These are phyloP conservation scores for Polymixis flavicincta DNA, from an alignment of 2,888 invertebrate genomes.

Conservation along the genomic window DNA sequence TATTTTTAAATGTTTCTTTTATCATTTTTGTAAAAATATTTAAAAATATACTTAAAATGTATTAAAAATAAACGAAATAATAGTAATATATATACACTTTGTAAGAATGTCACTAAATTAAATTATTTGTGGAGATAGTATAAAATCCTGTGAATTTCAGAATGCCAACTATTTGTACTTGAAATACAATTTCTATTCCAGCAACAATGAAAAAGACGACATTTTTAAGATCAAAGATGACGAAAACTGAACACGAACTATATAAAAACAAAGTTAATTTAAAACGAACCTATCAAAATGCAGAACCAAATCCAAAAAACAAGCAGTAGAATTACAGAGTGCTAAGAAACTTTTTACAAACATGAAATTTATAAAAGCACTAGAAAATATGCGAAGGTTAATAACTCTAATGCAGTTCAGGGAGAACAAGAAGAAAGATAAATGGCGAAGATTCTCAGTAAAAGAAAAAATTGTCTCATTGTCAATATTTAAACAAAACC, in stretches of 20 bases:
- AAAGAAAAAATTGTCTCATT: conserved; percentile 12
- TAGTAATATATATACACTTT: too few relatives aligned
- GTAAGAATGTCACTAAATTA: too few relatives aligned
- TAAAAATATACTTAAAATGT: too few relatives aligned
- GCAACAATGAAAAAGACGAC: not conserved
- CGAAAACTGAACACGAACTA: not conserved
- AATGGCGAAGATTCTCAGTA: conserved; percentile 12
- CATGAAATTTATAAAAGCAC: not conserved
- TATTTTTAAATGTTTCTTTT: too few relatives aligned
- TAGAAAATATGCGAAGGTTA: conserved; percentile 14
- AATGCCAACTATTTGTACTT: too few relatives aligned
- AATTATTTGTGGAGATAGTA: too few relatives aligned
- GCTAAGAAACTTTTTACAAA: not conserved
- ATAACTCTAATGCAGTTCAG: conserved; percentile 17
- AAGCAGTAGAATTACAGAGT: not conserved
- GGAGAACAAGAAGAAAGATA: conserved; percentile 4
- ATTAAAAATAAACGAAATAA: too few relatives aligned
- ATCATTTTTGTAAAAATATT: too few relatives aligned
- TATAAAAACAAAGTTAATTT: conserved; percentile 5
- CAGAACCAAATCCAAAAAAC: not conserved
- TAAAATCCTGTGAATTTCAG: too few relatives aligned
- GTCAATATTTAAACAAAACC: conserved; percentile 15
- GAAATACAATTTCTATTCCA: not conserved
- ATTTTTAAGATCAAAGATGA: not conserved
- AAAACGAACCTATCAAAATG: conserved; percentile 5